These are phyloP conservation scores for Asarcornis scutulata DNA, from an alignment of 2,113 vertebrate species.

Conservation along the genomic window DNA sequence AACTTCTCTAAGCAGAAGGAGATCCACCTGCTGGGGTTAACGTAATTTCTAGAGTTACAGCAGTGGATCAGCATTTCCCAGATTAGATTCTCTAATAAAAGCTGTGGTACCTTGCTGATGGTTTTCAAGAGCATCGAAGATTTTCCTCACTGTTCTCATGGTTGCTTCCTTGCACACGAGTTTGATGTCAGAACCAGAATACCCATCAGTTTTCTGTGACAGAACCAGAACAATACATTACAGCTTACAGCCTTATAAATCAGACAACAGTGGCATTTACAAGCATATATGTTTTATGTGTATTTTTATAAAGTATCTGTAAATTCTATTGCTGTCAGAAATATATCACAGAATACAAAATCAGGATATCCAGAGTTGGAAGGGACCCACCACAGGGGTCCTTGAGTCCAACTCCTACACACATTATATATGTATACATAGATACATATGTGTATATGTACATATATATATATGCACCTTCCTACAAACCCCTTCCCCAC, in stretches of 20 bases:
- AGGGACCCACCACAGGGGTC: not conserved
- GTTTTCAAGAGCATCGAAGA: slow-evolving; percentile 89
- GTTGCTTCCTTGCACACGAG: slow-evolving; percentile 95
- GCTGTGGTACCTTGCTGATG: slow-evolving; percentile 79
- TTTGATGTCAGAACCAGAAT: slow-evolving; percentile 95
- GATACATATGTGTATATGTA: too few relatives aligned
- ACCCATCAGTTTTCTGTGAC: slow-evolving; percentile 86
- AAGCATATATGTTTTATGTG: not conserved
- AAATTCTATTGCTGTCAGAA: not conserved
- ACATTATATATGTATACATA: too few relatives aligned
- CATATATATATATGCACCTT: too few relatives aligned
- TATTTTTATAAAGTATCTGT: not conserved
- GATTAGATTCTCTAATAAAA: fast-evolving
- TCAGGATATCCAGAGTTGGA: not conserved
- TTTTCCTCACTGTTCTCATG: slow-evolving; percentile 94
- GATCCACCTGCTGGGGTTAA: slow-evolving; percentile 73
- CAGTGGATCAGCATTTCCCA: not conserved
- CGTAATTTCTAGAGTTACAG: not conserved
- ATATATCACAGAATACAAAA: fast-evolving
- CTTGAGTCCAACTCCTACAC: not conserved
- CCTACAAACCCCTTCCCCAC: not conserved
- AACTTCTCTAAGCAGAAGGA: not conserved
- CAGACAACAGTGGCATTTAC: not conserved
- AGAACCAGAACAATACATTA: not conserved
- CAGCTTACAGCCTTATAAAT: not conserved